These are phyloP conservation scores for Ostrea edulis DNA, from an alignment of 1,140 invertebrate genomes.

Conservation along the genomic window DNA sequence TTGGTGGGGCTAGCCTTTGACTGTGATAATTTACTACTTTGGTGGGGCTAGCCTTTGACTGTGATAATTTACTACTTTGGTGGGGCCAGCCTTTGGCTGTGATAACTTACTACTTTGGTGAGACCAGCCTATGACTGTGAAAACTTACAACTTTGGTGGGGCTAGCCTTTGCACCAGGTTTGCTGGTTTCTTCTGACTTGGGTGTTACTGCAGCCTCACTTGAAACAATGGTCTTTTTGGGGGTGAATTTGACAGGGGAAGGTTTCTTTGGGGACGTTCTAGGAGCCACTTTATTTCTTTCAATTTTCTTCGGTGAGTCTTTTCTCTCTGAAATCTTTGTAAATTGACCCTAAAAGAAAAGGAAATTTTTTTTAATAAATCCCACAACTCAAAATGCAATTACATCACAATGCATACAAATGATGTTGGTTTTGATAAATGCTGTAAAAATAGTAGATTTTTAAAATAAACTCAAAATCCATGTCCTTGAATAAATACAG, in stretches of 20 bases:
- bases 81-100: neutral
- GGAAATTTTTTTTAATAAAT: neutral
- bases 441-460: neutral
- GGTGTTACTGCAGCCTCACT: conserved; percentile 51
- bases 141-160: conserved; percentile 50
- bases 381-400: too few relatives aligned
- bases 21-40: too few relatives aligned
- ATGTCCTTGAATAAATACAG: neutral
- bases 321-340: conserved; percentile 21
- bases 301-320: neutral
- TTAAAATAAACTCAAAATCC: neutral
- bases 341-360: neutral
- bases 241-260: conserved; percentile 50
- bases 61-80: neutral
- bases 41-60: too few relatives aligned
- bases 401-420: neutral
- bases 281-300: neutral
- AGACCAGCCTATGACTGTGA: neutral
- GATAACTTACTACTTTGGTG: neutral
- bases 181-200: conserved; percentile 47
- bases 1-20: too few relatives aligned
- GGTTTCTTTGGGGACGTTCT: conserved; percentile 59
- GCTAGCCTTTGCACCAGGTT: conserved; percentile 45
- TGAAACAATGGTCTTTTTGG: conserved; percentile 52
- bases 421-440: neutral